A percentile compares a stretch with the other conserved stretches of the same genome.
Evolutionary conservation across 2,113 vertebrate genomes (phyloP).

Genomic region (Cyprinodon brontotheroides): DNA sequence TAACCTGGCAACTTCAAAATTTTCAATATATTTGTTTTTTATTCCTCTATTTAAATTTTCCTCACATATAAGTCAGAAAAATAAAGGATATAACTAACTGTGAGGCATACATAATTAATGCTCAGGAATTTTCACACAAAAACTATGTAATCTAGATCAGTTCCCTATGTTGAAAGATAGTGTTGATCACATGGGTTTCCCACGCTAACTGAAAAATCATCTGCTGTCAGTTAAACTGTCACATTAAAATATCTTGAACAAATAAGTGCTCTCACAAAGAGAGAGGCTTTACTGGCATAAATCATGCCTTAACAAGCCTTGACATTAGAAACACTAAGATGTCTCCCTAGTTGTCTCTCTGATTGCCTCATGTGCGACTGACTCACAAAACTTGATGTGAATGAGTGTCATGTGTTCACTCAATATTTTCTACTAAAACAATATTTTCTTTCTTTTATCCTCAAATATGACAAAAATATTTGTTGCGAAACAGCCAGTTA

Average conservation of each 20-base stretch:
- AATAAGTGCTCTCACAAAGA: not conserved
- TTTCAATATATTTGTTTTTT: not conserved
- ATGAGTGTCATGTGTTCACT: not conserved
- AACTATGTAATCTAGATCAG: too few relatives aligned
- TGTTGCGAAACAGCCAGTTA: too few relatives aligned
- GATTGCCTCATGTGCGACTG: slow-evolving; percentile 14
- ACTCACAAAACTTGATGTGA: not conserved
- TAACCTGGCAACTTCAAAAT: not conserved
- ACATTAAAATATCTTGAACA: not conserved
- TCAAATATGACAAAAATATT: too few relatives aligned
- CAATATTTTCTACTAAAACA: not conserved
- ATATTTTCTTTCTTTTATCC: too few relatives aligned
- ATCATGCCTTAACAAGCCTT: slow-evolving; percentile 36
- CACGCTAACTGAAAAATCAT: slow-evolving; percentile 9
- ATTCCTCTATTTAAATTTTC: not conserved
- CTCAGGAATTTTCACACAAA: not conserved
- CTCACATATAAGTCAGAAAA: not conserved
- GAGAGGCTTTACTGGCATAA: slow-evolving; percentile 2
- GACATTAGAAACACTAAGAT: slow-evolving; percentile 4
- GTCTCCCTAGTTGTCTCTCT: not conserved
- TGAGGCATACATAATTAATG: too few relatives aligned
- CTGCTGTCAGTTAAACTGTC: not conserved
- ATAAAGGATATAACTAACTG: too few relatives aligned
- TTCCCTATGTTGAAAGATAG: slow-evolving; percentile 12
- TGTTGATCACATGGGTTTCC: slow-evolving; percentile 15